A percentile compares a stretch with the other conserved stretches of the same genome.
Evolutionary conservation across 2,113 vertebrate species (phyloP).

Genomic region (Axis porcinus): DNA sequence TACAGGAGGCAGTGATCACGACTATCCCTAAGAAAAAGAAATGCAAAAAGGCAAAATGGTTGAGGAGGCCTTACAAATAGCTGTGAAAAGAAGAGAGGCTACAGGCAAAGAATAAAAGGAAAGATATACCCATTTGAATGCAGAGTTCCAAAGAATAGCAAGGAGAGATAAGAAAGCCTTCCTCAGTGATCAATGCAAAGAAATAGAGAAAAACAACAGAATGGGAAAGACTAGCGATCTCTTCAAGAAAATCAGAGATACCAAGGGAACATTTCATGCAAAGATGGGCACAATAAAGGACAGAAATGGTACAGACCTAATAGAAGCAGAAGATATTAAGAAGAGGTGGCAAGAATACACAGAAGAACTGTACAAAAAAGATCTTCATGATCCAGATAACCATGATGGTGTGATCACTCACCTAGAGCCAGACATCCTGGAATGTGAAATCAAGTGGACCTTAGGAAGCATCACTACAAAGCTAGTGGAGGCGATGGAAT

Average conservation of each 20-base stretch:
- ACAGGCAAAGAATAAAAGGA: background rate
- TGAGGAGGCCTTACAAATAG: background rate
- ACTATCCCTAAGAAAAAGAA: background rate
- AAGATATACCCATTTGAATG: background rate
- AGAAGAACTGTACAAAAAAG: background rate
- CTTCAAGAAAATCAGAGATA: background rate
- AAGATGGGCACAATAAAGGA: background rate
- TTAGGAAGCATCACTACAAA: background rate
- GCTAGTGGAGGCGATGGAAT: background rate
- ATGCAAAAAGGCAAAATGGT: background rate
- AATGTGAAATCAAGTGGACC: background rate
- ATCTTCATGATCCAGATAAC: background rate
- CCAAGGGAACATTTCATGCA: background rate
- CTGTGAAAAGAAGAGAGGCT: background rate
- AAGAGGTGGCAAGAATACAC: background rate
- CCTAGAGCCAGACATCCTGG: background rate
- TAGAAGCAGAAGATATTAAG: background rate
- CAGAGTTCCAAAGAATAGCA: background rate
- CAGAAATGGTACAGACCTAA: background rate
- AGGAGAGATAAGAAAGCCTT: background rate
- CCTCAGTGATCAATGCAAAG: background rate
- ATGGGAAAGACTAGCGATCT: background rate
- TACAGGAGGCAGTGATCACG: background rate
- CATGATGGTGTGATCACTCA: background rate
- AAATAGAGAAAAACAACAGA: background rate